These are phyloP conservation scores for Caradrina clavipalpis DNA, from an alignment of 2,888 invertebrate genomes.

Conservation along the genomic window DNA sequence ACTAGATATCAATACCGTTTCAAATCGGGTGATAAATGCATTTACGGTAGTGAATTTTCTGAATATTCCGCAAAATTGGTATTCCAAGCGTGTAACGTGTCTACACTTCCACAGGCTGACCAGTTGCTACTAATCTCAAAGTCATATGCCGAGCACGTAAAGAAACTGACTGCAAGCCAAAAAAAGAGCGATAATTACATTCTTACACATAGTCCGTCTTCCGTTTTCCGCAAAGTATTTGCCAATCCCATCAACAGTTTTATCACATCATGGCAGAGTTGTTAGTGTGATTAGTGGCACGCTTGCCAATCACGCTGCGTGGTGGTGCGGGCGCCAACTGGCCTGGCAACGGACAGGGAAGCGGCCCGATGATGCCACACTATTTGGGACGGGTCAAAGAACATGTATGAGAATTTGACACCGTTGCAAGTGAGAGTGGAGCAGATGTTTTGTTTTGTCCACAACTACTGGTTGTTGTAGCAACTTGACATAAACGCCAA, in stretches of 20 bases:
- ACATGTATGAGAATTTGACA: conserved; percentile 41
- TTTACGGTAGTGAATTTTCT: background rate
- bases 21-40: no score
- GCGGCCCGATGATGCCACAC: conserved; percentile 8
- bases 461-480: background rate
- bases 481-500: no score
- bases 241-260: conserved; percentile 47
- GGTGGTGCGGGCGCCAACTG: conserved; percentile 75
- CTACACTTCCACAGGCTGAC: background rate
- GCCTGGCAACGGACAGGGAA: conserved; percentile 53
- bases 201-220: conserved; percentile 27
- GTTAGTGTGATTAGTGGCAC: conserved; percentile 40
- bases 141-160: conserved; percentile 38
- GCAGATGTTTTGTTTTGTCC: background rate
- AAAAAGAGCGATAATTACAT: conserved; percentile 42
- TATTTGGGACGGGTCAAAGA: conserved; percentile 37
- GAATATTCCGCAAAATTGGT: background rate
- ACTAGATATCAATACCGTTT: no score
- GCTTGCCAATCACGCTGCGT: conserved; percentile 68
- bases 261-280: conserved; percentile 37
- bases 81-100: background rate
- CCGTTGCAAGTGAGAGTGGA: conserved; percentile 31
- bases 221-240: conserved; percentile 57
- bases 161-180: conserved; percentile 30
- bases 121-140: conserved; percentile 9